These are phyloP conservation scores for Cabera pusaria DNA, from an alignment of 2,888 invertebrate genomes.

Conservation along the genomic window DNA sequence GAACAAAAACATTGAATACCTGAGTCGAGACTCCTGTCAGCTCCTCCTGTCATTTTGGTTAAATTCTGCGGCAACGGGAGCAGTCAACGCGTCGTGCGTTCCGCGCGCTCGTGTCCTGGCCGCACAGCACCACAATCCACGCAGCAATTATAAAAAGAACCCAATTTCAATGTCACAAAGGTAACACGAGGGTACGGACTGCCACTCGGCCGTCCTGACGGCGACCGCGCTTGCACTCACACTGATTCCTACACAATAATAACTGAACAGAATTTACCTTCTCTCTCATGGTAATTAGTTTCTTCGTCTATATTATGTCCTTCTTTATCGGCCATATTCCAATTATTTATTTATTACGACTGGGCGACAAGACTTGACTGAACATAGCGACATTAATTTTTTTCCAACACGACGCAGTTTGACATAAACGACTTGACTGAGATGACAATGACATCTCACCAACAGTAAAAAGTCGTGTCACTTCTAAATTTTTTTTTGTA, in stretches of 20 bases:
- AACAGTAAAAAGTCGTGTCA: constrained; percentile 65
- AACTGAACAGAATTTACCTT: constrained; percentile 79
- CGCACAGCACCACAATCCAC: constrained; percentile 74
- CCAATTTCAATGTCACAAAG: constrained; percentile 80
- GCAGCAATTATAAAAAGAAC: constrained; percentile 82
- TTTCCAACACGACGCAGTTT: constrained; percentile 79
- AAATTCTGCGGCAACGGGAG: constrained; percentile 44
- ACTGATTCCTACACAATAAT: constrained; percentile 69
- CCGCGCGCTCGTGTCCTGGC: constrained; percentile 60
- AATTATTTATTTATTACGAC: constrained; percentile 70
- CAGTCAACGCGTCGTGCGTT: constrained; percentile 54
- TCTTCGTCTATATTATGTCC: constrained; percentile 79
- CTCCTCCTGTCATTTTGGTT: constrained; percentile 71
- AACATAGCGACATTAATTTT: constrained; percentile 79
- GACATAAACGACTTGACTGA: too few relatives aligned
- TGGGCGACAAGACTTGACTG: constrained; percentile 71
- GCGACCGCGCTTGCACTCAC: constrained; percentile 61
- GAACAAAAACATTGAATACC: constrained; percentile 73
- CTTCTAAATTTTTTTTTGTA: constrained; percentile 52
- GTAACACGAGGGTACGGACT: constrained; percentile 73
- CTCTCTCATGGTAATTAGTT: constrained; percentile 75
- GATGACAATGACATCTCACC: too few relatives aligned
- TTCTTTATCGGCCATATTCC: constrained; percentile 80
- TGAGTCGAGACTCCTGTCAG: constrained; percentile 66
- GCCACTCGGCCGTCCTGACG: constrained; percentile 54